A percentile compares a stretch with the other conserved stretches of the same genome.
phyloP scores from a whole-genome alignment of 1,140 invertebrate species.

The Gryllus bimaculatus region DNA sequence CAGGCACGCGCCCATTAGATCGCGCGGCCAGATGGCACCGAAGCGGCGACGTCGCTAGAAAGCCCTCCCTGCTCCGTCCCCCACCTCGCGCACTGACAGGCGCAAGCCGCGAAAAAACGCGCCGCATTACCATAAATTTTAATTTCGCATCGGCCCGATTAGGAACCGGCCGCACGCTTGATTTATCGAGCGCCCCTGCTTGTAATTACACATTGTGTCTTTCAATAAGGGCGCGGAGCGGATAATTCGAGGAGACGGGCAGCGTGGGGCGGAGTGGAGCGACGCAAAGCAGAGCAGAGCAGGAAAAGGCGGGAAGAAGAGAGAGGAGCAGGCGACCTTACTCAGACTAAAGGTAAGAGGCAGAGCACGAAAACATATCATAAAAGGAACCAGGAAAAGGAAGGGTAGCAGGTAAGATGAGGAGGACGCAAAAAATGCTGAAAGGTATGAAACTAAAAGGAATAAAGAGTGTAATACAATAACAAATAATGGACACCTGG shows the following conservation, averaged over 20 bases:
- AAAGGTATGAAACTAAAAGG: too few species aligned
- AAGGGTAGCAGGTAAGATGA: too few species aligned
- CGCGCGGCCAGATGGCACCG: background rate
- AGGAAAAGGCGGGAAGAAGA: too few species aligned
- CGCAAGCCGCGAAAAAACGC: background rate
- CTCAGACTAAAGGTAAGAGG: too few species aligned
- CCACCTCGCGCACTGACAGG: background rate
- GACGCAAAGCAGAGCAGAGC: background rate
- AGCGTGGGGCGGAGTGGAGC: too few species aligned
- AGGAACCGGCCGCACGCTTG: background rate
- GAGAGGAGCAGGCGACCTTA: too few species aligned
- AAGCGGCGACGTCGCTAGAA: too few species aligned
- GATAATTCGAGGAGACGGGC: background rate
- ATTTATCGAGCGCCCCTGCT: background rate
- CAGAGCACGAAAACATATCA: too few species aligned
- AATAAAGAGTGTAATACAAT: too few species aligned
- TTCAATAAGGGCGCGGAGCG: background rate
- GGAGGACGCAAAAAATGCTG: too few species aligned
- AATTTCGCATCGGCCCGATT: background rate
- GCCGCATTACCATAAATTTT: background rate
- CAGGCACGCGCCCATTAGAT: background rate
- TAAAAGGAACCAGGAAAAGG: too few species aligned
- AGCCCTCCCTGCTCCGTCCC: background rate
- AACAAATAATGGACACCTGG: too few species aligned
- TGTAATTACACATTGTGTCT: background rate